phyloP scores from a whole-genome alignment of 2,113 vertebrate species.

The Polypterus bichir region DNA sequence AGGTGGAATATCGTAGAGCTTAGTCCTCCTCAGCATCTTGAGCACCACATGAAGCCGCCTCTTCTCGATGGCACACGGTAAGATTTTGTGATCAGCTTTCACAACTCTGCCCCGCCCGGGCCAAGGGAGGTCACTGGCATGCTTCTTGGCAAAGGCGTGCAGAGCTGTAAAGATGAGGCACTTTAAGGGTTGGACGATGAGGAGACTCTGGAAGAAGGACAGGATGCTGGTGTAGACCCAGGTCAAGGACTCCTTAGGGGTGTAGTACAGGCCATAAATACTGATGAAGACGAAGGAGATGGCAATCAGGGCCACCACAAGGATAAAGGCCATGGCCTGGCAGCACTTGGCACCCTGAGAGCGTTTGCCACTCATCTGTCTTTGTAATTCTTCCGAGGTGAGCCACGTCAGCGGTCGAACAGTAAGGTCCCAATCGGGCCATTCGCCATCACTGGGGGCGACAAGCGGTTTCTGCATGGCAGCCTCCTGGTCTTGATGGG shows the following conservation, averaged over 20 bases:
- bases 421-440: background rate
- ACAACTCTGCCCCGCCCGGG: too few relatives aligned
- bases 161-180: conserved; percentile 11
- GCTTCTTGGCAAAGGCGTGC: conserved; percentile 16
- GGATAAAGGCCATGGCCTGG: conserved; percentile 17
- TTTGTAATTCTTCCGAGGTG: background rate
- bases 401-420: background rate
- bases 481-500: conserved; percentile 18
- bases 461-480: background rate
- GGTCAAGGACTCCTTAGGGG: conserved; percentile 32
- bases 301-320: conserved; percentile 20
- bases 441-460: background rate
- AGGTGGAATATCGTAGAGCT: too few relatives aligned
- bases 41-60: too few relatives aligned
- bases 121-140: conserved; percentile 32
- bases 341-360: conserved; percentile 9
- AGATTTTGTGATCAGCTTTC: too few relatives aligned
- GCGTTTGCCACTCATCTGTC: background rate
- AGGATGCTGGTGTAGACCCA: conserved; percentile 40
- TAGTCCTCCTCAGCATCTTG: too few relatives aligned
- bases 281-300: conserved; percentile 38
- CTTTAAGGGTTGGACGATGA: conserved; percentile 32
- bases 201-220: conserved; percentile 31
- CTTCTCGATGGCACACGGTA: too few relatives aligned
- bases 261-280: conserved; percentile 41